Percentiles rank a stretch among this genome's conserved stretches.
These are phyloP conservation scores for Heliocidaris tuberculata DNA, from an alignment of 35 echinoderm and acorn worm genomes.

Conservation along the genomic window DNA sequence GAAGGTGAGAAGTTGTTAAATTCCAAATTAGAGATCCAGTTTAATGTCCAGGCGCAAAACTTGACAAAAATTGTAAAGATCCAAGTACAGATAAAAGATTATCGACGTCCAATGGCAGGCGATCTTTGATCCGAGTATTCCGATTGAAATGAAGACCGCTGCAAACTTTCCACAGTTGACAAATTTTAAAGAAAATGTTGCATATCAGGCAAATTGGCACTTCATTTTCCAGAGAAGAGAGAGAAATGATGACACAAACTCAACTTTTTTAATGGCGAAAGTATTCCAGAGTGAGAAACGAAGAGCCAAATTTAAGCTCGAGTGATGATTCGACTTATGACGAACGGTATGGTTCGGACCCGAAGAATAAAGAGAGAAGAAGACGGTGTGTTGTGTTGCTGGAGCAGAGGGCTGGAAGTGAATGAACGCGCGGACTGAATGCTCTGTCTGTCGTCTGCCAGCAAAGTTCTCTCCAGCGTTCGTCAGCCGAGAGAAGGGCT, in stretches of 20 bases:
- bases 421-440: neutral
- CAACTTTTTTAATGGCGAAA: neutral
- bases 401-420: neutral
- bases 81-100: neutral
- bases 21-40: slow-evolving; percentile 21
- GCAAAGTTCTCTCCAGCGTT: neutral
- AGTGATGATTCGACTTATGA: neutral
- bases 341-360: neutral
- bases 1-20: neutral
- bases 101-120: neutral
- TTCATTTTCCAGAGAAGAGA: neutral
- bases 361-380: neutral
- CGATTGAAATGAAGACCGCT: neutral
- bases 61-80: neutral
- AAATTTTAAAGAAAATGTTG: neutral
- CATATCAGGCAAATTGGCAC: neutral
- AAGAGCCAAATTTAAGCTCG: neutral
- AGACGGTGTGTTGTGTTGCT: neutral
- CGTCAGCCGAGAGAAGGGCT: neutral
- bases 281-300: neutral
- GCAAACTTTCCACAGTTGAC: neutral
- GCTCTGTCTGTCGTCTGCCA: neutral
- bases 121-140: neutral
- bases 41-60: neutral
- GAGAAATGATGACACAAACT: neutral